A percentile compares a stretch with the other conserved stretches of the same genome.
These are phyloP conservation scores for Scaeva pyrastri DNA, from an alignment of 2,888 invertebrate genomes.

Conservation along the genomic window DNA sequence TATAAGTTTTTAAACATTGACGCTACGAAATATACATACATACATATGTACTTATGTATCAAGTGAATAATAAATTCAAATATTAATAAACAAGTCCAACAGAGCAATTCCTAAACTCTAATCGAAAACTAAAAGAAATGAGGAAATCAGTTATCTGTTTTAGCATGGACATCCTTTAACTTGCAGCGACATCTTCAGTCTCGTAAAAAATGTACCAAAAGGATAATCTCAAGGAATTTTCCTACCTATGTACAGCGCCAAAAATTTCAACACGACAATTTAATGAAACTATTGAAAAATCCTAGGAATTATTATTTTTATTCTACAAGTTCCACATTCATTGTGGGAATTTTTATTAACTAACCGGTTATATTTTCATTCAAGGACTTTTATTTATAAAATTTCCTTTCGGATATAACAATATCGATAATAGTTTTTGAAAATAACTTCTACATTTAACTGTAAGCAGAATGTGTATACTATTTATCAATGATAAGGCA, in stretches of 20 bases:
- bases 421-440: no score
- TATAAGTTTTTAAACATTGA: no score
- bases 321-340: constrained; percentile 9
- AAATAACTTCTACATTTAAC: no score
- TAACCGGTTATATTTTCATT: background rate
- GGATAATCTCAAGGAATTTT: background rate
- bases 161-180: background rate
- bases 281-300: background rate
- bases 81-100: no score
- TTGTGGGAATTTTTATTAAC: background rate
- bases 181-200: background rate
- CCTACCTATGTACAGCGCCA: background rate
- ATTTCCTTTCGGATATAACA: background rate
- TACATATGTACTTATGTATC: no score
- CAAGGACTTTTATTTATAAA: background rate
- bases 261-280: background rate
- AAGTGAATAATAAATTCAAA: no score
- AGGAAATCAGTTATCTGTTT: no score
- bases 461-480: no score
- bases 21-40: no score
- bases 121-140: background rate
- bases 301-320: background rate
- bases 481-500: no score
- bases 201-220: background rate
- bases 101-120: no score